Evolutionary conservation across 2,888 invertebrate species (phyloP), one percentile per base, ranked within the genome.

Genomic region (Strigamia crassipes): DNA sequence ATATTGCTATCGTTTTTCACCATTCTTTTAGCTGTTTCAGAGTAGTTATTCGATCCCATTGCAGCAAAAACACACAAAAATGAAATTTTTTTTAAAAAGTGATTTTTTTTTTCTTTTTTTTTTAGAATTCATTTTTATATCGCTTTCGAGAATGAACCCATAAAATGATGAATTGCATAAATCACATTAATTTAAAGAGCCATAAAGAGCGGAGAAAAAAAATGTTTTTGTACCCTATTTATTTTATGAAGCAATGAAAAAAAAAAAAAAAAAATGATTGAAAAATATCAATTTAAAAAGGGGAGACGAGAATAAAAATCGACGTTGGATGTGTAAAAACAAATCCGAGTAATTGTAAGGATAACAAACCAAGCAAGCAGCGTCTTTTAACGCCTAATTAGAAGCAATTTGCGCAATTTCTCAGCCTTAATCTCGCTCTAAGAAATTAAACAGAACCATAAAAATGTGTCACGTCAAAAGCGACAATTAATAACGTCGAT

Each of bases 1-100:
- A 73, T 73, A 73, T 73, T 73, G 31, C 27, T 73, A 73, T 73
- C 73, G 73, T 73, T 73, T 73, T 73, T 73, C 73, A 73, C 73
- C 27, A n/a, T 73, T 27, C 12, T 27, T 73, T 73, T 73, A 27
- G 23, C 31, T 73, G 9, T 73, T 73, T 73, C 31, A 31, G 73
- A 23, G 27, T 27, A 27, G 73, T 73, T 73, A 13, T 73, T 73
- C 13, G 3, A 27, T 73, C 13, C 27, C 27, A 31, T 66, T 21
- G 21, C 61, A 15, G 5, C n/a, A 10, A 46, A 46, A 42, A 42
- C 12, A 66, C 13, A 12, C 18, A n/a, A 31, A 31, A 73, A 27
- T 27, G 27, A 27, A 27, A n/a, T n/a, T n/a, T n/a, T n/a, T n/a
- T n/a, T n/a, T n/a, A n/a, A 27, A 27, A 27, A 27, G 27, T 27